Conservation (phyloP, 2,797 vertebrate genomes). For the Botia almorhae region DNA sequence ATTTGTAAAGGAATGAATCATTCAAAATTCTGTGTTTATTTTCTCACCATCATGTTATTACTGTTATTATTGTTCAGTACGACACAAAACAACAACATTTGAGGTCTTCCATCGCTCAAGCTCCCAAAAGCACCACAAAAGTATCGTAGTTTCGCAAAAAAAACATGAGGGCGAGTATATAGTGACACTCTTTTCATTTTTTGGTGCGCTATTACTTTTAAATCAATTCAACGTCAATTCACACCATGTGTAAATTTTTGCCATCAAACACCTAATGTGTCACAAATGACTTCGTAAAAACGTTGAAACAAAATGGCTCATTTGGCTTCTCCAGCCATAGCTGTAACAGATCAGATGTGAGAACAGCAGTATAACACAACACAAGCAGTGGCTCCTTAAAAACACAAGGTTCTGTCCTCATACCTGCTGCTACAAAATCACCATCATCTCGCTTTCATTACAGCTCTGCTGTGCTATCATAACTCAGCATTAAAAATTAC, state of each 20-base stretch:
- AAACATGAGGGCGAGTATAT: neutral
- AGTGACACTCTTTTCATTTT: neutral
- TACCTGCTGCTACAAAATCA: constrained; percentile 61
- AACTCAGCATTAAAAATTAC: constrained; percentile 68
- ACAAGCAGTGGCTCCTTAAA: neutral
- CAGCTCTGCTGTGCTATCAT: constrained; percentile 62
- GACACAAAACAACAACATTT: no score
- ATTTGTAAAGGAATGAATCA: no score
- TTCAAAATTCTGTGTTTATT: no score
- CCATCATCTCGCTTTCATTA: constrained; percentile 70
- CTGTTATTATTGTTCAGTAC: no score
- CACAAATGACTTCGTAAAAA: neutral
- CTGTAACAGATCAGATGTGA: neutral
- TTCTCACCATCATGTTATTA: no score
- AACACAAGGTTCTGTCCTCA: neutral
- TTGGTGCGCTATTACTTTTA: neutral
- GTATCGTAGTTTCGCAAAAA: neutral
- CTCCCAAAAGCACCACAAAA: neutral
- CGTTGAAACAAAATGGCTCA: neutral
- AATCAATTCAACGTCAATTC: neutral
- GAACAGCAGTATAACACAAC: neutral
- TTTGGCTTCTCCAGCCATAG: neutral
- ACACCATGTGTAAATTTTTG: neutral
- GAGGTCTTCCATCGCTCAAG: no score
- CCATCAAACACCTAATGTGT: neutral